A percentile compares a stretch with the other conserved stretches of the same genome.
These are phyloP conservation scores for Atherix ibis DNA, from an alignment of 2,888 invertebrate genomes.

Conservation along the genomic window DNA sequence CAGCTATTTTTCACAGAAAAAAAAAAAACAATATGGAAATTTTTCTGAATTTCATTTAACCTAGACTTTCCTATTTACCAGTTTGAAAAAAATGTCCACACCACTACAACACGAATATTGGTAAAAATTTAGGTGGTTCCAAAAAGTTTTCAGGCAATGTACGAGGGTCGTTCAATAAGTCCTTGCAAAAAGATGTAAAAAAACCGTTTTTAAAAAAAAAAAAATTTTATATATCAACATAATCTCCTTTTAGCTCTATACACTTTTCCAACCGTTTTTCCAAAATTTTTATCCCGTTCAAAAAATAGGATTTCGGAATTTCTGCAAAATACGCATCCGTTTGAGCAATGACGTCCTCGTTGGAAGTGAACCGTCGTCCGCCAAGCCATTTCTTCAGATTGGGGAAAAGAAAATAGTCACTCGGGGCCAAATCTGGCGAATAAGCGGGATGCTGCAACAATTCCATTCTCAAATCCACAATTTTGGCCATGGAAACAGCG, in stretches of 20 bases:
- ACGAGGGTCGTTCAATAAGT: background rate
- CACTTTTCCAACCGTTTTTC: constrained; percentile 1
- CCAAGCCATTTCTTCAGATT: constrained; percentile 5
- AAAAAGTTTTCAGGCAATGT: no score
- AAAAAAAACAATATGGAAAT: no score
- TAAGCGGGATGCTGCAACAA: constrained; percentile 7
- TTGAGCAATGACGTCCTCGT: constrained; percentile 1
- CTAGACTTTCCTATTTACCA: no score
- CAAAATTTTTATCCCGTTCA: constrained; percentile 1
- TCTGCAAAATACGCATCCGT: constrained; percentile 1
- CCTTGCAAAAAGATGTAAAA: background rate
- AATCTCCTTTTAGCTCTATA: constrained; percentile 1
- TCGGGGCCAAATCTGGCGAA: constrained; percentile 9
- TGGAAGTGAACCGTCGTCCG: background rate
- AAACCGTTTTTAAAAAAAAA: background rate
- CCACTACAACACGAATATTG: no score
- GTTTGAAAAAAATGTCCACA: no score
- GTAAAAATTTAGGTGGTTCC: background rate
- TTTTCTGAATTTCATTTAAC: no score
- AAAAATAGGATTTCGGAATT: background rate
- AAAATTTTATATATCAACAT: background rate
- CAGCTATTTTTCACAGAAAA: no score
- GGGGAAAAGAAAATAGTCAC: constrained; percentile 5
- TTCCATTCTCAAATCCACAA: constrained; percentile 6
- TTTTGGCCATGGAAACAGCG: constrained; percentile 2